These are phyloP conservation scores for Cotesia typhae DNA, from an alignment of 1,140 invertebrate genomes.

Conservation along the genomic window DNA sequence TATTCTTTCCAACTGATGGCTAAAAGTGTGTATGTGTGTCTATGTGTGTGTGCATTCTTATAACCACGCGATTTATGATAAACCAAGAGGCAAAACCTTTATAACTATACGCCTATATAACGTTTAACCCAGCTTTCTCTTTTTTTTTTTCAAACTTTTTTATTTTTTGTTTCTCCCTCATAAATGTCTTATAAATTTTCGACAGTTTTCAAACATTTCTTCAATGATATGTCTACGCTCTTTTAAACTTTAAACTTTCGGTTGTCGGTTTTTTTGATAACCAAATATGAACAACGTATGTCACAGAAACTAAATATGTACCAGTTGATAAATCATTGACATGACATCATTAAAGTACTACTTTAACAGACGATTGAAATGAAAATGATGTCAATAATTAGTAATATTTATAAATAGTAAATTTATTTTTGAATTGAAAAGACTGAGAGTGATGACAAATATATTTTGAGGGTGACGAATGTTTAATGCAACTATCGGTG, in stretches of 20 bases:
- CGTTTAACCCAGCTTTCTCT: conserved; percentile 4
- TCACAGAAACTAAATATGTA: no score
- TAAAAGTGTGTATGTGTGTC: conserved; percentile 10
- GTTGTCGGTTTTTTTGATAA: no score
- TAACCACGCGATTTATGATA: conserved; percentile 32
- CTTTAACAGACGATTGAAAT: no score
- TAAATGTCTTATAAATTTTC: no score
- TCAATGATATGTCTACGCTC: no score
- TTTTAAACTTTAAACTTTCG: no score
- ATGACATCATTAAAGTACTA: no score
- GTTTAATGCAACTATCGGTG: conserved; percentile 1
- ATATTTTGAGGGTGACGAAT: background rate
- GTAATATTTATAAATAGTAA: background rate
- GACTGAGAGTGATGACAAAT: conserved; percentile 12
- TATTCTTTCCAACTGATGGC: conserved; percentile 13
- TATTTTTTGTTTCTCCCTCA: background rate
- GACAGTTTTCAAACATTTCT: no score
- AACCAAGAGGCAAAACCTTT: conserved; percentile 28
- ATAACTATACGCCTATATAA: conserved; percentile 3
- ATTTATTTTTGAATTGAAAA: conserved; percentile 6
- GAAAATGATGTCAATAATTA: no score
- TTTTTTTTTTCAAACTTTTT: conserved; percentile 22
- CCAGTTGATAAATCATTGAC: no score
- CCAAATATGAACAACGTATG: no score
- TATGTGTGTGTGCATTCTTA: background rate